Evolutionary conservation across 2,113 vertebrate species (phyloP), one percentile per base, ranked within the genome.

Genomic region (Macquaria australasica): DNA sequence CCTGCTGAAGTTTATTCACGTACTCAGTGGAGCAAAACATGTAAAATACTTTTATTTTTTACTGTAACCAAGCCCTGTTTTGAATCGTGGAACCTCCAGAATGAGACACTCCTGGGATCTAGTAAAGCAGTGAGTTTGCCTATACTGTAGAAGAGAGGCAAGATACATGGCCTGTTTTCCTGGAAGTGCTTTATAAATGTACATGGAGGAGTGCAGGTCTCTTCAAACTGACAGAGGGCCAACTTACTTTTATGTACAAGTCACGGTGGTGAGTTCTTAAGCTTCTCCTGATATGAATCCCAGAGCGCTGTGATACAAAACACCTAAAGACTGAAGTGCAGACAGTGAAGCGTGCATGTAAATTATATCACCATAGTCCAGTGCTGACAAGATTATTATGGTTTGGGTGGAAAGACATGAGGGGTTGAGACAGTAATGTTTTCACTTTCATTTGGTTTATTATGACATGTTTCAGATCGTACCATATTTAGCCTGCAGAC

Each of bases 401-500:
- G 3, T 73, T 43, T 45, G 41, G 23, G n/a, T 68, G 20, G 25
- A 59, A 28, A 77, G 20, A 59, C 41, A 60, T 21, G n/a, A 45
- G 25, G 56, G 41, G 43, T 68, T 72, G 58, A 85, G 64, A 55
- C 58, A 58, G 12, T 8, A 15, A 63, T 79, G 16, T 56, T 64
- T 68, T 79, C 63, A 62, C 53, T 77, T 75, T 67, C 23, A 9
- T 72, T 79, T 60, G 31, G 48, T 59, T 50, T 66, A 70, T 48
- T 58, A 15, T 45, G 41, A 34, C 28, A 62, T 77, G 48, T 84
- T 43, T 62, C 53, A 66, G 25, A 50, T 23, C 1, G 0, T 62
- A n/a, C 53, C 72, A 69, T 77, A 79, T 89, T 87, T 70, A 81
- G 72, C 72, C 64, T 62, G 64, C 69, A 74, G 72, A 69, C 73